Conservation (phyloP, 2,888 invertebrate species). For the Eupithecia insigniata region DNA sequence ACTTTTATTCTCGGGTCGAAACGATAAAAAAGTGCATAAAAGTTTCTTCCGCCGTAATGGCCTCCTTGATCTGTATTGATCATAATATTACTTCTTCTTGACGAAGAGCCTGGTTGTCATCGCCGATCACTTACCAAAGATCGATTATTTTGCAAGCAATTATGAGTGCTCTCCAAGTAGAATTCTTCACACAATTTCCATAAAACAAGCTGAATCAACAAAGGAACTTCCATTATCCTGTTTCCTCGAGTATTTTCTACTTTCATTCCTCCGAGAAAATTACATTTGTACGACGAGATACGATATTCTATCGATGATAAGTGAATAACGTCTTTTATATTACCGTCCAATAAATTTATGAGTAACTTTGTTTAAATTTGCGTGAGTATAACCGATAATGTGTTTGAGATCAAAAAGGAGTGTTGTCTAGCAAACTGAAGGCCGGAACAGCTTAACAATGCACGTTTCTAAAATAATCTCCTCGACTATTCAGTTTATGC, state of each 20-base stretch:
- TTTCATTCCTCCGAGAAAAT: conserved; percentile 56
- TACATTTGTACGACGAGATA: conserved; percentile 58
- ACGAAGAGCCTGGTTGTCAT: neutral
- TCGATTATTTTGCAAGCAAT: conserved; percentile 33
- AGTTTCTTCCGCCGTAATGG: neutral
- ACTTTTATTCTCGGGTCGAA: conserved; percentile 23
- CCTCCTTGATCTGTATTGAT: neutral
- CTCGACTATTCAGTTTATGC: neutral
- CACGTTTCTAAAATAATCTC: neutral
- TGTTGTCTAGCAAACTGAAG: neutral
- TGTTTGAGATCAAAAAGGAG: conserved; percentile 6
- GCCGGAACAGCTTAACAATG: neutral
- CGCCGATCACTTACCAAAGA: conserved; percentile 11
- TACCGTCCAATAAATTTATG: conserved; percentile 43
- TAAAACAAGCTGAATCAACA: conserved; percentile 59
- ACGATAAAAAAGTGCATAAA: conserved; percentile 14
- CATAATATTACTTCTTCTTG: neutral
- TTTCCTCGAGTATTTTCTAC: conserved; percentile 60
- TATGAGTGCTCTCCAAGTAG: conserved; percentile 45
- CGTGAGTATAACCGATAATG: conserved; percentile 21
- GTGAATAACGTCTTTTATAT: conserved; percentile 45
- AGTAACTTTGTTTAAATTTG: conserved; percentile 38
- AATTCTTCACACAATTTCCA: conserved; percentile 54
- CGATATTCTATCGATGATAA: conserved; percentile 53
- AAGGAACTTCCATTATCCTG: conserved; percentile 62